A percentile compares a stretch with the other conserved stretches of the same genome.
Conservation (phyloP, 1,140 invertebrate genomes). For the Cotesia chilonis region DNA sequence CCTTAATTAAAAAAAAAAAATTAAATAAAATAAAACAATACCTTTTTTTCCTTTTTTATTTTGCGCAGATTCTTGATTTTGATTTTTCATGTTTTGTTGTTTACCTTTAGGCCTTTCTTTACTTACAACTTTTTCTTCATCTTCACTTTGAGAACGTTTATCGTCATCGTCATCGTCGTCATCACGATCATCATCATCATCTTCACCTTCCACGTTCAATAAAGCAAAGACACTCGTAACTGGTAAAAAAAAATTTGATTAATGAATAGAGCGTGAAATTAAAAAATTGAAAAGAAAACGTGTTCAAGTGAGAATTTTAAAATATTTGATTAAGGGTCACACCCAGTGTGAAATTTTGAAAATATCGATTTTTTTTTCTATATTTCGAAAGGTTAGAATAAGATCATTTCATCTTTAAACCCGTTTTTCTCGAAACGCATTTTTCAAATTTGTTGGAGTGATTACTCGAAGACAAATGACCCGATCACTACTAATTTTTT, state of each 20-base stretch:
- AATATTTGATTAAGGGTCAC: too few relatives aligned
- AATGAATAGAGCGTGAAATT: too few relatives aligned
- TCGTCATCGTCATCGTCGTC: conserved; percentile 55
- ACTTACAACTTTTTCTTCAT: conserved; percentile 63
- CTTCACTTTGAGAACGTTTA: conserved; percentile 58
- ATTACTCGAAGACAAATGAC: too few relatives aligned
- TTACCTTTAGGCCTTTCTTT: conserved; percentile 63
- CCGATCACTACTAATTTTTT: too few relatives aligned
- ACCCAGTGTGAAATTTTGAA: too few relatives aligned
- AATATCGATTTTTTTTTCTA: too few relatives aligned
- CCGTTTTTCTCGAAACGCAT: too few relatives aligned
- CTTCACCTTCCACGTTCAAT: conserved; percentile 69
- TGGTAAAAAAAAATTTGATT: conserved; percentile 16
- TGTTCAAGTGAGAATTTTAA: too few relatives aligned
- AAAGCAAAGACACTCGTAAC: conserved; percentile 70
- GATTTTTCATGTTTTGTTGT: conserved; percentile 64
- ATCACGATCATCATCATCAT: conserved; percentile 53
- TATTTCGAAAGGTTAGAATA: too few relatives aligned
- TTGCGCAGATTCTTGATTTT: conserved; percentile 52
- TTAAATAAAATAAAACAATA: background rate
- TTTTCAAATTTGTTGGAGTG: too few relatives aligned
- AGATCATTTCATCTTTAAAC: too few relatives aligned
- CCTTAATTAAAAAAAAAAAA: conserved; percentile 15
- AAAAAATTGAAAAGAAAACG: too few relatives aligned
- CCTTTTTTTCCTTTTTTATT: conserved; percentile 57